Percentiles rank a stretch among this genome's conserved stretches.
Conservation (phyloP, 2,888 invertebrate genomes). For the Apotomis turbidana region DNA sequence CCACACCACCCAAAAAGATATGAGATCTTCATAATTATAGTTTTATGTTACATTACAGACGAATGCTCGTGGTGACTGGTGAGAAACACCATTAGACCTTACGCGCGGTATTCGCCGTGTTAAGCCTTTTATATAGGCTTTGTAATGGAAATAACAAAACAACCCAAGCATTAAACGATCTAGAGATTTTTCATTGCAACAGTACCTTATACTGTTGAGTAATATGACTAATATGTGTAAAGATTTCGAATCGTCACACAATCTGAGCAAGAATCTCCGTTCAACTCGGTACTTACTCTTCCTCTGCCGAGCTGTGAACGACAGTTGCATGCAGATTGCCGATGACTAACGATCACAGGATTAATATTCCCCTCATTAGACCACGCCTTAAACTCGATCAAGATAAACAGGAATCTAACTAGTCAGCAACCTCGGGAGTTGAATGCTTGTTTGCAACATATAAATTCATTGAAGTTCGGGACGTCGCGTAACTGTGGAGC, state of each 20-base stretch:
- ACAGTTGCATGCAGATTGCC: slow-evolving; percentile 50
- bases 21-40: too few relatives aligned
- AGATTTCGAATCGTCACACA: slow-evolving; percentile 1
- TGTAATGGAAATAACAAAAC: background rate
- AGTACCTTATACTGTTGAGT: too few relatives aligned
- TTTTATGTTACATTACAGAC: too few relatives aligned
- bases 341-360: slow-evolving; percentile 43
- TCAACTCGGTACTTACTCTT: background rate
- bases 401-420: slow-evolving; percentile 49
- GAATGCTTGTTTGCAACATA: slow-evolving; percentile 25
- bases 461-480: slow-evolving; percentile 10
- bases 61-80: too few relatives aligned
- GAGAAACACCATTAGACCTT: too few relatives aligned
- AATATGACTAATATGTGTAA: background rate
- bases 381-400: slow-evolving; percentile 43
- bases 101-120: too few relatives aligned
- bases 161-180: background rate
- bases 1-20: too few relatives aligned
- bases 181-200: background rate
- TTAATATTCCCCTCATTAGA: slow-evolving; percentile 43
- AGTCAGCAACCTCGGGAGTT: slow-evolving; percentile 27
- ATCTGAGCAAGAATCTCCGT: slow-evolving; percentile 6
- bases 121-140: background rate
- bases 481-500: background rate
- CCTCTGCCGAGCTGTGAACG: slow-evolving; percentile 12